Base-by-base conservation (phyloP, 2,113 vertebrate species). In the Platichthys stellatus region DNA sequence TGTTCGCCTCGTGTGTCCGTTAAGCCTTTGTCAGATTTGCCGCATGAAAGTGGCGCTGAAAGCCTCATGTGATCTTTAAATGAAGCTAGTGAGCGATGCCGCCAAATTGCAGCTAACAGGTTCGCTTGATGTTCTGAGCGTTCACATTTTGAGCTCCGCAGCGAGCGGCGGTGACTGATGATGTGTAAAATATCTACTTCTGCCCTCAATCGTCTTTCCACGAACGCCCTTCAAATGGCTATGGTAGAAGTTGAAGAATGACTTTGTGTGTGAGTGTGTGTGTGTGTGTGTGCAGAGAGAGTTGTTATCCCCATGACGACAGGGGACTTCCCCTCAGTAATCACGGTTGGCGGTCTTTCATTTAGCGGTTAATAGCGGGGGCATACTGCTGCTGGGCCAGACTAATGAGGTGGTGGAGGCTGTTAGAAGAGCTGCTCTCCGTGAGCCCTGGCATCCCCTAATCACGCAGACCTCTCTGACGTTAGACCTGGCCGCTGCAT, bases 321-420 rank as follows among this genome's bases (percentile, higher is more conserved):
- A 68, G 71, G 81, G 90, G 81, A 88, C 86, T 87, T 89, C 86
- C 88, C 86, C 67, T 83, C 71, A 84, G 87, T 90, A 84, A 91
- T 90, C 80, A 83, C 74, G 74, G 80, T 61, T 81, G 86, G 86
- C 63, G 80, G 82, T 87, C 90, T 91, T 91, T 89, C 90, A 92
- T 90, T 90, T 84, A 89, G 84, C 69, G 65, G 85, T 88, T 91
- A 89, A 88, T 89, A 84, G 88, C 24, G 64, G 76, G 90, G 83
- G 86, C 84, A 82, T 9, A 67, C 75, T 69, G 84, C 89, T 83
- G 86, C 89, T 78, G 89, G 86, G 85, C 74, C 70, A 59, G 75
- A 86, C 87, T 91, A 92, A 93, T 90, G 84, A 92, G 90, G 85
- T 87, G 81, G 74, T 69, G 65, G 82, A 85, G 80, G 81, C 84